Conservation (phyloP, 2,888 invertebrate genomes). For the Drosophila rubida region DNA sequence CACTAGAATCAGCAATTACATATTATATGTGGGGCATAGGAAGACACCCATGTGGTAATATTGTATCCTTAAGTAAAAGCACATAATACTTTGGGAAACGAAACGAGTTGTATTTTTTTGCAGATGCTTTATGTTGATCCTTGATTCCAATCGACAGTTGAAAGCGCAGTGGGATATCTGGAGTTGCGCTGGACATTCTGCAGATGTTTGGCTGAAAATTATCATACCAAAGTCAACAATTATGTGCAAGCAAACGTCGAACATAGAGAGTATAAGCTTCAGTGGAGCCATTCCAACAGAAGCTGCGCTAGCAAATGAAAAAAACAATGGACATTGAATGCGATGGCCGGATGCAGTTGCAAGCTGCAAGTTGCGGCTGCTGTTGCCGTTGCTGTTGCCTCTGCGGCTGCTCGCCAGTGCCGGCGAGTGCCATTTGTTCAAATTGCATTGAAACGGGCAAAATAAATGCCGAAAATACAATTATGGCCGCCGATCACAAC, state of each 20-base stretch:
- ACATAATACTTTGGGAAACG: too few species aligned
- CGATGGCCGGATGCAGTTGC: conserved; percentile 31
- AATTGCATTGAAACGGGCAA: conserved; percentile 58
- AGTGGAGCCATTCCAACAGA: conserved; percentile 38
- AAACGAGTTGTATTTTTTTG: too few species aligned
- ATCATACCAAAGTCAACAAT: conserved; percentile 72
- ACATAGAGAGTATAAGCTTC: conserved; percentile 47
- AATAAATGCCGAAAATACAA: conserved; percentile 74
- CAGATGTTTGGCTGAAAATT: conserved; percentile 55
- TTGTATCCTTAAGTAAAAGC: too few species aligned
- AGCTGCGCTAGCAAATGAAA: conserved; percentile 44
- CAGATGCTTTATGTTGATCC: not conserved
- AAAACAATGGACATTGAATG: conserved; percentile 52
- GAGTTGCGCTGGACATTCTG: conserved; percentile 54
- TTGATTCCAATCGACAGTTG: not conserved
- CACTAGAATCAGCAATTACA: too few species aligned
- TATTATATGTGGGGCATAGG: too few species aligned
- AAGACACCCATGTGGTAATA: too few species aligned
- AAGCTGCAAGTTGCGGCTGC: conserved; percentile 13
- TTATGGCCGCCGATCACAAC: conserved; percentile 70
- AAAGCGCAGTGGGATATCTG: conserved; percentile 27
- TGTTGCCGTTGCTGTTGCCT: conserved; percentile 29
- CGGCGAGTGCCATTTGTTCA: conserved; percentile 68
- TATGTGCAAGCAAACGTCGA: conserved; percentile 64
- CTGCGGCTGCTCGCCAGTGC: too few species aligned